Base-by-base conservation (phyloP, 64 coral and sea anemone genomes). In the Pocillopora verrucosa region DNA sequence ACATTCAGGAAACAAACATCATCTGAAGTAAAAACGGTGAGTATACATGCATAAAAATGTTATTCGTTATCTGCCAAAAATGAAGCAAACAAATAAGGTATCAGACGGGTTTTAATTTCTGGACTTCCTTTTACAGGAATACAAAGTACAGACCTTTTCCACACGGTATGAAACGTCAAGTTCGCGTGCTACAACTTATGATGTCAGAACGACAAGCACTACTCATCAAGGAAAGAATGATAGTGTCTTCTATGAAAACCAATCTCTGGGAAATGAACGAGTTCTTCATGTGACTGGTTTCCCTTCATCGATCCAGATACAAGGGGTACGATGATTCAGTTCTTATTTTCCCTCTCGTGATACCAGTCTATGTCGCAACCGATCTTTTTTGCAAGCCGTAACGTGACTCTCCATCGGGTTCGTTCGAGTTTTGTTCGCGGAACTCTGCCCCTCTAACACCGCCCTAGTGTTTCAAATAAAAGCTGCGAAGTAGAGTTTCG, bases 241-340 rank as follows among this genome's bases (percentile, higher is more conserved):
- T 30, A 65, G 45, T 7, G 82, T 85, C 51, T 85, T 85, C 12
- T n/a, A 72, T 38, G 82, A 70, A 19, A 85, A 85, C 22, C 63
- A 85, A 20, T 12, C 37, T 36, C 16, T 30, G 22, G 82, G 82
- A 25, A 17, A 85, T 57, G 38, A 72, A 3, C 67, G 13, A 85
- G 37, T 85, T 9, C 65, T 85, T 58, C 4, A 58, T 72, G 4
- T 72, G 4, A 4, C 19, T 13, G 82, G 64, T 57, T 85, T 85
- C 30, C 82, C 82, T 56, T 37, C 67, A 85, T 24, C 20, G 2
- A 58, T 85, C 2, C 36, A 72, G 12, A 72, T 85, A 15, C 30
- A 67, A 67, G 62, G 70, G 82, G 82, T 85, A 25, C 22, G 38
- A 24, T 51, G 41, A 51, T 51, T 51, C 41, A 51, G 41, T 51